These are phyloP conservation scores for Rhabditoides inermis DNA, from an alignment of 2,888 invertebrate genomes.

Conservation along the genomic window DNA sequence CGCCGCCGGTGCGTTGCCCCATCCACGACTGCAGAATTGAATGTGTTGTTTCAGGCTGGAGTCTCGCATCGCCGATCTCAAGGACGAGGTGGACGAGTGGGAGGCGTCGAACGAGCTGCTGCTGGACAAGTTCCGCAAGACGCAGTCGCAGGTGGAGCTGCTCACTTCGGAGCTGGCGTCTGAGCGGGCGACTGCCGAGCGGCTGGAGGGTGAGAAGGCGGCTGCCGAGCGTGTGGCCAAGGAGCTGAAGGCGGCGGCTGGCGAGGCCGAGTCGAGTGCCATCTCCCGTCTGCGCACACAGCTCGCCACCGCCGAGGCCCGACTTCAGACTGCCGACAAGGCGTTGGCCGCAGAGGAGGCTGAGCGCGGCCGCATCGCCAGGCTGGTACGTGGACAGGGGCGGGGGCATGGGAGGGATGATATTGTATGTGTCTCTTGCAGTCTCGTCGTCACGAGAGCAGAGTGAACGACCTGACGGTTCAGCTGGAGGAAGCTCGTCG, in stretches of 20 bases:
- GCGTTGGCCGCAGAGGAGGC: no score
- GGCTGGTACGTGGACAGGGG: no score
- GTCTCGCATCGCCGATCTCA: constrained; percentile 80
- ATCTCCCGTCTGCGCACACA: constrained; percentile 4
- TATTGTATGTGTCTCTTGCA: no score
- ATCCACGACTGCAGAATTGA: no score
- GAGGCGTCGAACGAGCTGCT: constrained; percentile 79
- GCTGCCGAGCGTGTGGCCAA: constrained; percentile 68
- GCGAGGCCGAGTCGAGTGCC: constrained; percentile 12
- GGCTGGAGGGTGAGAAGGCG: constrained; percentile 59
- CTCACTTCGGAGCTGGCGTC: constrained; percentile 33
- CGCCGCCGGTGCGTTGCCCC: constrained; percentile 59
- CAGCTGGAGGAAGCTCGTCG: constrained; percentile 6
- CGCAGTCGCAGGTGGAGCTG: constrained; percentile 58
- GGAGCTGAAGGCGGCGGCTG: constrained; percentile 16
- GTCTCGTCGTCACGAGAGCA: not conserved
- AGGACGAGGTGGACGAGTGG: constrained; percentile 93
- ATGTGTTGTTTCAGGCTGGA: constrained; percentile 68
- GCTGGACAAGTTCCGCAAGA: constrained; percentile 74
- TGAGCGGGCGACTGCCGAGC: constrained; percentile 64
- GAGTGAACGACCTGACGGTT: constrained; percentile 2
- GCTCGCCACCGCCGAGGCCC: constrained; percentile 1
- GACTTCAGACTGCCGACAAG: no score
- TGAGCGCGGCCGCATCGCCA: no score
- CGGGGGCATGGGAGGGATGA: no score